Percentiles rank a stretch among this genome's conserved stretches.
These are phyloP conservation scores for Steinernema hermaphroditum DNA, from an alignment of 2,888 invertebrate genomes.

Conservation along the genomic window DNA sequence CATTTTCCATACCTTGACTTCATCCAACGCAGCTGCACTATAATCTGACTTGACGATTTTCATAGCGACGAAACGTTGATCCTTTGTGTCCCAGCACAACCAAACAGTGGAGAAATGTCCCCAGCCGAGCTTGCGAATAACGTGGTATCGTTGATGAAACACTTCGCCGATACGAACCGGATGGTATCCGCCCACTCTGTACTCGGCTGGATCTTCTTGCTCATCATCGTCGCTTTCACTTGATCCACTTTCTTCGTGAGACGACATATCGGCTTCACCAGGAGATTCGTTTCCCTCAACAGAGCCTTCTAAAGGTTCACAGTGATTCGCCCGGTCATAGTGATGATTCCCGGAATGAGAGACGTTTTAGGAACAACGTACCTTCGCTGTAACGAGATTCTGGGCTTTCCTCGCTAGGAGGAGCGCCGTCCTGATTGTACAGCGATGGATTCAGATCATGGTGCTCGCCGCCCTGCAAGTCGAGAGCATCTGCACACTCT, in stretches of 20 bases:
- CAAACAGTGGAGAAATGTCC: slow-evolving; percentile 99
- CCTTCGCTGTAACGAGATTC: not conserved
- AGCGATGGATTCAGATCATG: not conserved
- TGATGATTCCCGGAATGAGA: not conserved
- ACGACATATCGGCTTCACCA: not conserved
- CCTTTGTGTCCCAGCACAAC: slow-evolving; percentile 90
- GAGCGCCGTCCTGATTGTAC: not conserved
- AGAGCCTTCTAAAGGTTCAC: slow-evolving; percentile 4
- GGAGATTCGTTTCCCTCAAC: not conserved
- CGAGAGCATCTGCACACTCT: not conserved
- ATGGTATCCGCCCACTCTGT: slow-evolving; percentile 92
- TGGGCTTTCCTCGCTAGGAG: slow-evolving; percentile 1
- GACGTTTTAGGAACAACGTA: not conserved
- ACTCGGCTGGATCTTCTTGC: slow-evolving; percentile 91
- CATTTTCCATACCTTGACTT: slow-evolving; percentile 84
- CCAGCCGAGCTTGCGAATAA: slow-evolving; percentile 94
- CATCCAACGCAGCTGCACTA: slow-evolving; percentile 97
- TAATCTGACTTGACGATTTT: slow-evolving; percentile 99
- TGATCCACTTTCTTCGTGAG: not conserved
- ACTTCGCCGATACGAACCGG: slow-evolving; percentile 97
- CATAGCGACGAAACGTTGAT: slow-evolving; percentile 83
- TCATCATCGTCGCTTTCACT: slow-evolving; percentile 46
- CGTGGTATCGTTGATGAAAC: slow-evolving; percentile 86
- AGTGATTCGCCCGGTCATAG: too few relatives aligned
- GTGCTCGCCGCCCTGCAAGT: not conserved